phyloP scores from a whole-genome alignment of 2,888 invertebrate species.

The Lagria hirta region DNA sequence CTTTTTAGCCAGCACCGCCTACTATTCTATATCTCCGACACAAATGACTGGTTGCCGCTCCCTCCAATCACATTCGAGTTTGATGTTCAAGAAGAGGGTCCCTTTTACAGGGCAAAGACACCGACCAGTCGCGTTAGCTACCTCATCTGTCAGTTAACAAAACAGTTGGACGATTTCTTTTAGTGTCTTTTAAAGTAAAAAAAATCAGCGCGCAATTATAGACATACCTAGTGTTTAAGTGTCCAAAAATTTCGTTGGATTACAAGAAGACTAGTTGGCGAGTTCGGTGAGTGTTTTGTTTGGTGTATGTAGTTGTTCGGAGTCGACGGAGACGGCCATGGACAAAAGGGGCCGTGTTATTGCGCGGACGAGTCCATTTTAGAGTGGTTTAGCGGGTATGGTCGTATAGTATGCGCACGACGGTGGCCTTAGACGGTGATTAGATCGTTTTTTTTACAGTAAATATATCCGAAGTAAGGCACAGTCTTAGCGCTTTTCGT shows the following conservation, averaged over 20 bases:
- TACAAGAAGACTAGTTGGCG: background rate
- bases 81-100: slow-evolving; percentile 38
- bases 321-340: slow-evolving; percentile 42
- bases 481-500: slow-evolving; percentile 31
- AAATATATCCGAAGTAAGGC: slow-evolving; percentile 6
- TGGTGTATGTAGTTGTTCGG: slow-evolving; percentile 16
- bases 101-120: slow-evolving; percentile 42
- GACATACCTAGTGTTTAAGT: slow-evolving; percentile 8
- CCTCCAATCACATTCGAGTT: slow-evolving; percentile 38
- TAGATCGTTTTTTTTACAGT: background rate
- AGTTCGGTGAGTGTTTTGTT: slow-evolving; percentile 21
- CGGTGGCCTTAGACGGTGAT: slow-evolving; percentile 34
- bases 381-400: slow-evolving; percentile 45
- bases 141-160: slow-evolving; percentile 31
- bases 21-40: slow-evolving; percentile 25
- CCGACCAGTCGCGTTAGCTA: slow-evolving; percentile 36
- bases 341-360: slow-evolving; percentile 36
- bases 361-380: slow-evolving; percentile 45
- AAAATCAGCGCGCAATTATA: slow-evolving; percentile 4
- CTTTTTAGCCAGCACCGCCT: slow-evolving; percentile 27
- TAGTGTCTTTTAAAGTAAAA: slow-evolving; percentile 16
- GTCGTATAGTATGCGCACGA: too few relatives aligned
- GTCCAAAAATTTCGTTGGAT: slow-evolving; percentile 14
- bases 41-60: slow-evolving; percentile 36
- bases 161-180: slow-evolving; percentile 24